Evolutionary conservation across 2,888 invertebrate species (phyloP), one percentile per base, ranked within the genome.

Genomic region (Aspidapion aeneum): DNA sequence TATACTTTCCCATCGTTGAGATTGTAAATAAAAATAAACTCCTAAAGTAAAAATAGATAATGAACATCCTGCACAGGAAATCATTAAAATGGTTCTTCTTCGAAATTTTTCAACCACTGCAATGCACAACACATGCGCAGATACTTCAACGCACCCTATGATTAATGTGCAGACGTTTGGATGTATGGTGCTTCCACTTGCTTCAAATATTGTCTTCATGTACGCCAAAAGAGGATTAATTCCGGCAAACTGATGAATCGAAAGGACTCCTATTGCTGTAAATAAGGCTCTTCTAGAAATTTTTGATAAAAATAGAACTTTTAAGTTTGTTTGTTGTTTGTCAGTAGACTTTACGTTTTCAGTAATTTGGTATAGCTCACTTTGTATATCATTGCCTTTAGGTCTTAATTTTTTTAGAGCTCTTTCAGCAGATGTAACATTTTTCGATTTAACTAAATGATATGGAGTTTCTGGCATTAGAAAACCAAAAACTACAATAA

Each of bases 21-120:
- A 74, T 58, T 83, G 79, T 18, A 91, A 77, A 60, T 85, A 85
- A 80, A 91, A 91, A 79, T 85, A 91, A 66, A 85, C 79, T 0
- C 83, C 84, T 19, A 80, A 68, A 17, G 73, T 62, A 60, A 87
- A 86, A 74, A 88, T 79, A 1, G 88, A 87, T 17, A 90, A 71
- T 21, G 86, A 81, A 74, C 87, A 85, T 1, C 65, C 63, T 17
- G 64, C 18, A 48, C 64, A 67, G 54, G 61, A 66, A 22, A 64
- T 64, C 52, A 63, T 21, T 3, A 67, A 52, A n/a, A 67, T 57
- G 9, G 61, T n/a, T 21, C 60, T 57, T 48, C 65, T 57, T 51
- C 67, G 65, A 58, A 66, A 57, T 50, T 50, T 55, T 21, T 67
- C 67, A 7, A 67, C 66, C 57, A 67, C 55, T 20, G 66, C 62